Conservation (phyloP, 2,113 vertebrate species). For the Chiloscyllium plagiosum region DNA sequence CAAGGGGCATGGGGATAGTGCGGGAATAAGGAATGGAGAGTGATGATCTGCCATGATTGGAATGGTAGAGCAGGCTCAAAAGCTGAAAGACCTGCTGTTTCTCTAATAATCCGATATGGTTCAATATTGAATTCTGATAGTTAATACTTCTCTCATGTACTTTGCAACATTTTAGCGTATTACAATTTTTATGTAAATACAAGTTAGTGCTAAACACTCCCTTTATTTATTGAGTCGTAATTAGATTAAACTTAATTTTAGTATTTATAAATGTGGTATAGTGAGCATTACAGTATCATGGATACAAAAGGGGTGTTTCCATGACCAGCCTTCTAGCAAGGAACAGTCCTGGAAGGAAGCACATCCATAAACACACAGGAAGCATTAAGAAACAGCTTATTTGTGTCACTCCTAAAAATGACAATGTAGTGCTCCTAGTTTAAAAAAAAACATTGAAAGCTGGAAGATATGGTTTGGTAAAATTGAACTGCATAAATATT, state of each 20-base stretch:
- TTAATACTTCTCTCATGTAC: not conserved
- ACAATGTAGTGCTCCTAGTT: not conserved
- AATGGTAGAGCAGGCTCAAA: no score
- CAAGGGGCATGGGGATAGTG: no score
- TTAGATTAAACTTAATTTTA: not conserved
- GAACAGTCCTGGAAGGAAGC: not conserved
- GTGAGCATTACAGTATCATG: not conserved
- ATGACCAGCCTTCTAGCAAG: not conserved
- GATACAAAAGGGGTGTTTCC: not conserved
- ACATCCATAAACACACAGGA: not conserved
- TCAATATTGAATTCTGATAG: not conserved
- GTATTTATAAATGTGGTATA: not conserved
- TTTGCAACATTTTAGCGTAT: not conserved
- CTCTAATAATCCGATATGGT: no score
- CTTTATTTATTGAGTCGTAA: not conserved
- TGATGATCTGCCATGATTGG: no score
- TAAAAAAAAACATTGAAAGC: not conserved
- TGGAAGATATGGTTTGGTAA: not conserved
- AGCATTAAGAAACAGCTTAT: not conserved
- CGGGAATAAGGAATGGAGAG: no score
- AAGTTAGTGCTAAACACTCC: not conserved
- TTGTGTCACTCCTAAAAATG: not conserved
- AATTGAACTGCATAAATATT: not conserved
- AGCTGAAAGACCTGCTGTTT: no score
- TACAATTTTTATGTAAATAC: not conserved